These are phyloP conservation scores for Dermochelys coriacea DNA, from an alignment of 2,797 vertebrate species.

Conservation along the genomic window DNA sequence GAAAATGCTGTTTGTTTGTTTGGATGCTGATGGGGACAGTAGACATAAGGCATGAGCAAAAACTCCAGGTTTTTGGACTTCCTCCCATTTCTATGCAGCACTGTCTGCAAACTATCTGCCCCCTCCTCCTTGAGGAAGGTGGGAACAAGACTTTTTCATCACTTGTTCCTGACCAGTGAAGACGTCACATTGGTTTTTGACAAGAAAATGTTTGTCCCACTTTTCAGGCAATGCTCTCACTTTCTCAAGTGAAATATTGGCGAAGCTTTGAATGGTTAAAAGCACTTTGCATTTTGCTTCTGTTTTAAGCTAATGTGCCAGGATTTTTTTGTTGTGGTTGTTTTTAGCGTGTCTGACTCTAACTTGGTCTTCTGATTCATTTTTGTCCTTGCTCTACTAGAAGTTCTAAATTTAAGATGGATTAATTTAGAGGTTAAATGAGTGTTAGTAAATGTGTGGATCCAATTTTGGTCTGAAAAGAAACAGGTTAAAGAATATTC, in stretches of 20 bases:
- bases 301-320: neutral
- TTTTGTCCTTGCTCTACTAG: neutral
- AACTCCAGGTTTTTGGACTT: neutral
- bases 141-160: neutral
- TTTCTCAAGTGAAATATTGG: neutral
- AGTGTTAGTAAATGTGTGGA: neutral
- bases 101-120: neutral
- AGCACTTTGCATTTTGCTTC: neutral
- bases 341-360: neutral
- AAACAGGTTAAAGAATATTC: neutral
- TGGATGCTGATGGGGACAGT: neutral
- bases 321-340: neutral
- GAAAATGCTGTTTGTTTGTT: neutral
- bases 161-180: neutral
- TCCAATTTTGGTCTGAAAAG: neutral
- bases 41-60: neutral
- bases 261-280: neutral
- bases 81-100: neutral
- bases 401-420: neutral
- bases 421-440: neutral
- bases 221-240: neutral
- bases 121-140: neutral
- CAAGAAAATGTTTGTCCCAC: neutral
- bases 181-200: neutral
- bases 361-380: neutral